Evolutionary conservation across 2,113 vertebrate genomes (phyloP).

Genomic region (Leptodactylus fuscus): DNA sequence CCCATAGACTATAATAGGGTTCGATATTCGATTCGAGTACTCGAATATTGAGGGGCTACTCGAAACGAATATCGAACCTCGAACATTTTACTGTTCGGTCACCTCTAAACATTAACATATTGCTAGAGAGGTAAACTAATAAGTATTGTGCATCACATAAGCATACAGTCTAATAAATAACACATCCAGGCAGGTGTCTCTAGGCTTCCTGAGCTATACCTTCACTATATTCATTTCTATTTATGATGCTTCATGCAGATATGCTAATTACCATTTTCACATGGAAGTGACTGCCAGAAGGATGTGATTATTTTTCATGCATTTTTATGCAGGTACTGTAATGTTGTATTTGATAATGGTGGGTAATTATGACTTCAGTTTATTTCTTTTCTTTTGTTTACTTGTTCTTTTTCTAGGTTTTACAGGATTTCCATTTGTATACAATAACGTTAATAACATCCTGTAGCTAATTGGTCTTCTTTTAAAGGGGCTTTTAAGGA

Average conservation of each 20-base stretch:
- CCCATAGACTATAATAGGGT: no score
- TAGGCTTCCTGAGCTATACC: no score
- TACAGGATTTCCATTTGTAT: not conserved
- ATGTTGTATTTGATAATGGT: not conserved
- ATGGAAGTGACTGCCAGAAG: not conserved
- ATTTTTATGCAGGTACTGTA: not conserved
- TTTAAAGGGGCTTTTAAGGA: no score
- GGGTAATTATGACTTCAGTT: not conserved
- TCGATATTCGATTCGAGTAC: no score
- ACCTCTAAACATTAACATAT: no score
- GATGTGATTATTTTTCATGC: not conserved
- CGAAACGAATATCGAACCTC: no score
- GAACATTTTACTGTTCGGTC: no score
- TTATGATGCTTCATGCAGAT: not conserved
- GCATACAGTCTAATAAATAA: not conserved
- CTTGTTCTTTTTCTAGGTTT: not conserved
- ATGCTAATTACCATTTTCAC: not conserved
- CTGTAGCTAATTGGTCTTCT: no score
- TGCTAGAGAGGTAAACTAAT: no score
- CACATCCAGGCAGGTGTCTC: no score
- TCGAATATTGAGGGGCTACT: no score
- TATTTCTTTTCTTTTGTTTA: not conserved
- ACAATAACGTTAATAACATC: not conserved
- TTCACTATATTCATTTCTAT: not conserved
- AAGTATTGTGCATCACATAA: not conserved